Evolutionary conservation across 2,888 invertebrate genomes (phyloP).

Genomic region (Syrphus vitripennis): DNA sequence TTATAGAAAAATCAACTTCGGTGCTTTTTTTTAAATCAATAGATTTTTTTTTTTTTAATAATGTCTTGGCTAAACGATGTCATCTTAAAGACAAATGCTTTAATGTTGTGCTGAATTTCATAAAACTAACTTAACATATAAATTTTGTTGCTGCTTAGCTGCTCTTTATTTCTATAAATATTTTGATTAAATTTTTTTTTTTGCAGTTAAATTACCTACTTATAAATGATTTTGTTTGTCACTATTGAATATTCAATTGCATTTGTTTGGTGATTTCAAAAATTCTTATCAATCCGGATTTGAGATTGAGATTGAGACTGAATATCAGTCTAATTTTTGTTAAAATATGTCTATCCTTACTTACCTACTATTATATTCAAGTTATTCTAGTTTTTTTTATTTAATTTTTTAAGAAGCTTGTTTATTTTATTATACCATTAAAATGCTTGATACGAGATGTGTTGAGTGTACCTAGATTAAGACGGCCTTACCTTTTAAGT

Average conservation of each 20-base stretch:
- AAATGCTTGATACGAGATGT: background rate
- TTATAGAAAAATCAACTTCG: no score
- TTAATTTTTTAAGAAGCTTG: background rate
- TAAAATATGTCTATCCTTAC: background rate
- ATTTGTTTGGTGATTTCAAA: background rate
- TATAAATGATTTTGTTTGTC: background rate
- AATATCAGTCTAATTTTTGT: background rate
- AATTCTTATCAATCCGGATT: background rate
- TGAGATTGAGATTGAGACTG: background rate
- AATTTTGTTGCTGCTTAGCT: background rate
- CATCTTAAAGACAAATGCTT: no score
- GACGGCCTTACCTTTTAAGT: slow-evolving; percentile 54
- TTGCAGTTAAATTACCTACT: background rate
- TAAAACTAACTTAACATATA: no score
- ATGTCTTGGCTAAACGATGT: no score
- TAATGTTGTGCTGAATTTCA: no score
- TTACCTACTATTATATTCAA: background rate
- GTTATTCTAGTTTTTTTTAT: background rate
- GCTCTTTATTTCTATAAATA: background rate
- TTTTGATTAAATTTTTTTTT: background rate
- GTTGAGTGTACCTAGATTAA: background rate
- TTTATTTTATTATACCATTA: slow-evolving; percentile 2
- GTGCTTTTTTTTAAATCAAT: no score
- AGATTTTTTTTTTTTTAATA: no score
- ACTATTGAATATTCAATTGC: background rate